These are phyloP conservation scores for Labia minor DNA, from an alignment of 2,888 invertebrate genomes.

Conservation along the genomic window DNA sequence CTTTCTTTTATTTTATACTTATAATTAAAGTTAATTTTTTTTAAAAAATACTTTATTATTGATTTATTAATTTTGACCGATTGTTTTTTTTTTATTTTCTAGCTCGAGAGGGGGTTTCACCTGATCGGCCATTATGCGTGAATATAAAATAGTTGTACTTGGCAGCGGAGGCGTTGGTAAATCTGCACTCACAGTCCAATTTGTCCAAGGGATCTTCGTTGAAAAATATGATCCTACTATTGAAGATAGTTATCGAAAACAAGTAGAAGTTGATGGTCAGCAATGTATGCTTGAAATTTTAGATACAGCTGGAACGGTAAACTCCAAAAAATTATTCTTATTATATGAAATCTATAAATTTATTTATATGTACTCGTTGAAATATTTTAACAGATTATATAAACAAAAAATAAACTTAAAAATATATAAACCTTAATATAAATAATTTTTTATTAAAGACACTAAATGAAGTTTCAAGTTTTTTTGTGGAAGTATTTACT, in stretches of 20 bases:
- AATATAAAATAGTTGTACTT: slow-evolving; percentile 99
- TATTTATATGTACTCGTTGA: not conserved
- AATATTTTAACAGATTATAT: no score
- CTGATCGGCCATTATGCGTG: slow-evolving; percentile 64
- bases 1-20: no score
- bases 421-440: not conserved
- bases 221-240: slow-evolving; percentile 99
- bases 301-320: slow-evolving; percentile 96
- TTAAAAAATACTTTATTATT: no score
- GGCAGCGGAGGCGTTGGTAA: slow-evolving; percentile 99
- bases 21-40: no score
- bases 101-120: slow-evolving; percentile 22
- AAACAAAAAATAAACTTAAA: no score
- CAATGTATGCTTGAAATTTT: slow-evolving; percentile 99
- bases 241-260: slow-evolving; percentile 99
- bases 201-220: slow-evolving; percentile 98
- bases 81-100: no score
- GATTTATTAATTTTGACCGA: no score
- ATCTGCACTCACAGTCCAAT: slow-evolving; percentile 93
- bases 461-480: no score
- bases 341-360: not conserved
- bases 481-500: no score
- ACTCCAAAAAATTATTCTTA: slow-evolving; percentile 31
- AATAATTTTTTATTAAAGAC: no score
- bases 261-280: slow-evolving; percentile 98